These are phyloP conservation scores for Cyphomyrus plagiostoma DNA, from an alignment of 2,113 vertebrate genomes.

Conservation along the genomic window DNA sequence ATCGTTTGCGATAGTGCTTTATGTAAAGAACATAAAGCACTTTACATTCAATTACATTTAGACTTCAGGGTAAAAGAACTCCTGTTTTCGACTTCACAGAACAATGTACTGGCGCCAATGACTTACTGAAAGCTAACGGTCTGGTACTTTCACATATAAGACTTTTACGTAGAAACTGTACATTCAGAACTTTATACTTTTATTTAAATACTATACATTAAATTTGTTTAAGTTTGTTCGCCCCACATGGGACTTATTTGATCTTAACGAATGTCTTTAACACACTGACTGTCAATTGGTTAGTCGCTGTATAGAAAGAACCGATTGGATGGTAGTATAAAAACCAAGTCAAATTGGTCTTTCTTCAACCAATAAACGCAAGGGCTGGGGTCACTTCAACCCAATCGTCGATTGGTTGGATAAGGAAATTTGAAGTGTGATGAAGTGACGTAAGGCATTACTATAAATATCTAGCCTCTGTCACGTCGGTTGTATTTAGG, in stretches of 20 bases:
- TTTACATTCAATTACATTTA: not conserved
- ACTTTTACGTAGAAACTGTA: not conserved
- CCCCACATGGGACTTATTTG: slow-evolving; percentile 15
- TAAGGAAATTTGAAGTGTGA: slow-evolving; percentile 10
- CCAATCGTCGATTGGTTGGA: not conserved
- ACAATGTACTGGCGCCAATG: too few relatives aligned
- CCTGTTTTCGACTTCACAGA: not conserved
- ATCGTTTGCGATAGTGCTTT: too few relatives aligned
- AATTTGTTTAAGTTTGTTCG: slow-evolving; percentile 13
- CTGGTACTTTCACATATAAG: not conserved
- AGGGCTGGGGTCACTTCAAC: not conserved
- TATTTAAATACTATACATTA: not conserved
- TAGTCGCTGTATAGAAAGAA: not conserved
- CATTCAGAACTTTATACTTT: not conserved
- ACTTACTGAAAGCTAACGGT: not conserved
- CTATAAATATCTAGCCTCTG: slow-evolving; percentile 12
- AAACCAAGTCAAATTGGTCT: not conserved
- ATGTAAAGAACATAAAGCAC: not conserved
- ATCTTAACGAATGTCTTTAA: not conserved
- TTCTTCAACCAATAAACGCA: slow-evolving; percentile 7
- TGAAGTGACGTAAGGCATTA: slow-evolving; percentile 19
- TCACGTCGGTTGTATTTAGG: slow-evolving; percentile 12
- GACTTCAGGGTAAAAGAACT: not conserved
- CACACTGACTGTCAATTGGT: slow-evolving; percentile 8
- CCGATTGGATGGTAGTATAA: not conserved